These are phyloP conservation scores for Nephrotoma appendiculata DNA, from an alignment of 2,888 invertebrate species.

Conservation along the genomic window DNA sequence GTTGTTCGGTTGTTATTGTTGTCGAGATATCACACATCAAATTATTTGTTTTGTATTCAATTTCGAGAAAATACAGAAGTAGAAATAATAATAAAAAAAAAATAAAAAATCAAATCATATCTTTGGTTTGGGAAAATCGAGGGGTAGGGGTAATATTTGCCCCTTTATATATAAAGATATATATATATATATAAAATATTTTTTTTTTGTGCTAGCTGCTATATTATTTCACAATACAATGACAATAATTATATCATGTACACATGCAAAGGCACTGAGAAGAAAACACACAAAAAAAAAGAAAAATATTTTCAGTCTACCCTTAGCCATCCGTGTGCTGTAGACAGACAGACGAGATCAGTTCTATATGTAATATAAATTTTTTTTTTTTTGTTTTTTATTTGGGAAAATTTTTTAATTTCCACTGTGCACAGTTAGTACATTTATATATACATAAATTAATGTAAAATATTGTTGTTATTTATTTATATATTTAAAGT, in stretches of 20 bases:
- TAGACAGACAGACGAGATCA: conserved; percentile 25
- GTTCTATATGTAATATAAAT: neutral
- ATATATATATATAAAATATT: no score
- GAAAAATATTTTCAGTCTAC: conserved; percentile 23
- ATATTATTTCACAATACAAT: neutral
- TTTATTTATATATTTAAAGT: neutral
- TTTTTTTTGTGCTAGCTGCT: neutral
- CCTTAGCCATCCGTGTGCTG: conserved; percentile 25
- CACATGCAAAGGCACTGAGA: neutral
- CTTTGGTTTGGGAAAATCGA: neutral
- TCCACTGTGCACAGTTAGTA: neutral
- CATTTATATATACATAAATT: neutral
- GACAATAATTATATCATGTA: neutral
- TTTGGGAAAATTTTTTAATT: neutral
- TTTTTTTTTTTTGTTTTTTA: neutral
- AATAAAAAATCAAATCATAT: neutral
- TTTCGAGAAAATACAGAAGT: neutral
- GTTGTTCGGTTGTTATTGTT: neutral
- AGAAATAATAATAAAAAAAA: neutral
- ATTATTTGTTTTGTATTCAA: neutral
- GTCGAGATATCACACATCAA: neutral
- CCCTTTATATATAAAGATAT: neutral
- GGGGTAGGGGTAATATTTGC: neutral
- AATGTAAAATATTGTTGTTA: neutral
- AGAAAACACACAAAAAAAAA: conserved; percentile 2